phyloP scores from a whole-genome alignment of 92 coral and sea anemone species.

The Epizoanthus stellaris region DNA sequence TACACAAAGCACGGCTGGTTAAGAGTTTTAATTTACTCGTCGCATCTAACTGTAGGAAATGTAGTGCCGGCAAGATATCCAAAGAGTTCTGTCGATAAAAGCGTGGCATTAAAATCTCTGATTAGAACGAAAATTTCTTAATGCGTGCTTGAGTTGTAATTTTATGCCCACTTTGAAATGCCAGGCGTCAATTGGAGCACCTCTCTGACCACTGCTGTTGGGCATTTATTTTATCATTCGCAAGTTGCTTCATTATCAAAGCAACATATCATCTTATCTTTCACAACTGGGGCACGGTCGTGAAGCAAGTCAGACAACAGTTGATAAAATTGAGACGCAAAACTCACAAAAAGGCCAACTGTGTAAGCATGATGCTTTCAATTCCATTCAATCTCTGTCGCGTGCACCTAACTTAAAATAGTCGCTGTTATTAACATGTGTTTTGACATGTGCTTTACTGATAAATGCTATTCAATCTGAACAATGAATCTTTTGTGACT shows the following conservation, averaged over 20 bases:
- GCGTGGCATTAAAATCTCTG: conserved; percentile 7
- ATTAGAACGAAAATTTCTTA: conserved; percentile 21
- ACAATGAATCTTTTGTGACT: conserved; percentile 84
- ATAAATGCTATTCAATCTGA: conserved; percentile 85
- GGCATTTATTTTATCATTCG: neutral
- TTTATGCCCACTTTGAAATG: conserved; percentile 41
- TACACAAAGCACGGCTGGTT: conserved; percentile 89
- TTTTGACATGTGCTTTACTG: conserved; percentile 94
- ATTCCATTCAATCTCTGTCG: conserved; percentile 60
- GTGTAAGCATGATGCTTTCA: conserved; percentile 84
- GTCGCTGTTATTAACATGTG: conserved; percentile 96
- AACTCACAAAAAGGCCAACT: conserved; percentile 68
- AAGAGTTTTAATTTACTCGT: conserved; percentile 73
- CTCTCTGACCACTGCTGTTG: conserved; percentile 35
- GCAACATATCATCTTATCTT: neutral
- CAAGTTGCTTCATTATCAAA: neutral
- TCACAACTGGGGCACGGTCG: conserved; percentile 42
- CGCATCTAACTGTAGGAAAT: conserved; percentile 40
- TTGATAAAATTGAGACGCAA: conserved; percentile 47
- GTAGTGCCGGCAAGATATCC: conserved; percentile 5
- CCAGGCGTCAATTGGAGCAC: conserved; percentile 32
- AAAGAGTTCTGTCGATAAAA: conserved; percentile 1
- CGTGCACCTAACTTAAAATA: conserved; percentile 72
- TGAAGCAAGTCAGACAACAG: conserved; percentile 49
- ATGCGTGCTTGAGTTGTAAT: conserved; percentile 47